phyloP scores from a whole-genome alignment of 2,888 invertebrate genomes.

The Desoria tigrina region DNA sequence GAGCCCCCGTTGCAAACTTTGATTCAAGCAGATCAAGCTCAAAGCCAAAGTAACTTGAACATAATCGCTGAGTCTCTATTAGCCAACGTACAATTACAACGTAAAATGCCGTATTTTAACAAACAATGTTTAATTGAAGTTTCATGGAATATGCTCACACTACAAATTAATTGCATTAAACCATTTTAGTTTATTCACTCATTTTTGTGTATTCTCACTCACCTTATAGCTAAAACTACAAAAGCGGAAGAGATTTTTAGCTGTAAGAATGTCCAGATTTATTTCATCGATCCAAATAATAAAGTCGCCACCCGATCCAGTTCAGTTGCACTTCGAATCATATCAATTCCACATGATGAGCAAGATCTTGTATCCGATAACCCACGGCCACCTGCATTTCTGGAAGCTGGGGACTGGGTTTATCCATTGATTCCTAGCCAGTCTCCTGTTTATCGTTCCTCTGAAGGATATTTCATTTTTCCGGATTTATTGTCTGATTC shows the following conservation, averaged over 20 bases:
- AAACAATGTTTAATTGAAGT: too few species aligned
- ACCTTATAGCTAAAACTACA: too few species aligned
- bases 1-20: too few species aligned
- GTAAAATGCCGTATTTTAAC: too few species aligned
- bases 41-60: too few species aligned
- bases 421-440: conserved; percentile 71
- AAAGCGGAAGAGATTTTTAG: background rate
- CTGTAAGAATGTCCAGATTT: background rate
- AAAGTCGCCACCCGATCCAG: conserved; percentile 17
- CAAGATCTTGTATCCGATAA: background rate
- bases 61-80: too few species aligned
- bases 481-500: conserved; percentile 61
- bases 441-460: conserved; percentile 68
- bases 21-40: too few species aligned
- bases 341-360: conserved; percentile 7
- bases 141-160: too few species aligned
- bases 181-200: too few species aligned
- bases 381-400: conserved; percentile 56
- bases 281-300: conserved; percentile 23
- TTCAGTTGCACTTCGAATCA: conserved; percentile 21
- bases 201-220: too few species aligned
- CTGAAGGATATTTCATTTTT: conserved; percentile 69
- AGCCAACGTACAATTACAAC: too few species aligned
- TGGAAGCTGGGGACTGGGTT: conserved; percentile 67
- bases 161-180: too few species aligned